Base-by-base conservation (phyloP, 2,113 vertebrate genomes). In the Sapayoa aenigma region DNA sequence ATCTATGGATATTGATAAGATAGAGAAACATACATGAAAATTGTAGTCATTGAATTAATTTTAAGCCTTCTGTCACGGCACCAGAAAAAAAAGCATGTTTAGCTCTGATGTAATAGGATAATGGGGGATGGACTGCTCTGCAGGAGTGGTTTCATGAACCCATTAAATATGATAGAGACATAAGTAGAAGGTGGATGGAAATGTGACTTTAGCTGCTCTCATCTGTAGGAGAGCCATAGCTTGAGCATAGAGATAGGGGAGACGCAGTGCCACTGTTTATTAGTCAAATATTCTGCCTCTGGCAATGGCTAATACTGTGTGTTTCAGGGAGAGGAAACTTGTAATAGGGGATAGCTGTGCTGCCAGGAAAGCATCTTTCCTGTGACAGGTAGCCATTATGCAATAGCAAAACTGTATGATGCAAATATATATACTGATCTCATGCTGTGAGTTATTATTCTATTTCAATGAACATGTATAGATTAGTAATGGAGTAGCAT, bases 221-320 rank as follows among this genome's bases (percentile, higher is more conserved):
- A n/a, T 3, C 33, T 21, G 2, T 11, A 5, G 8, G 5, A 44
- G 12, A 66, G 31, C 22, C 4, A 6, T 1, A 60, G 20, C 12
- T 82, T 31, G 28, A 20, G 13, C 31, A 12, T 0, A 23, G 35
- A 37, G 25, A 19, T 1, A 8, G 12, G 4, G 25, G 33, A 93
- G 59, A 39, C 50, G 47, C 22, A 6, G 14, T 46, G 35, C 20
- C 35, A 14, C 19, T 80, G 12, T 72, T 77, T 33, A 35, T 75
- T 59, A 66, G 35, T 31, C 28, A 59, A 46, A 58, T 47, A 49
- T 47, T 49, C 67, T 80, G 63, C 50, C n/a, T 67, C 56, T 90
- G 30, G 35, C 25, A 56, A 50, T 1, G 2, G 50, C 12, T 17
- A 35, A 25, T 8, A 30, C 18, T 44, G 4, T 9, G n/a, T 58